Base-by-base conservation (phyloP, 2,797 vertebrate species). In the Lutjanus campechanus region DNA sequence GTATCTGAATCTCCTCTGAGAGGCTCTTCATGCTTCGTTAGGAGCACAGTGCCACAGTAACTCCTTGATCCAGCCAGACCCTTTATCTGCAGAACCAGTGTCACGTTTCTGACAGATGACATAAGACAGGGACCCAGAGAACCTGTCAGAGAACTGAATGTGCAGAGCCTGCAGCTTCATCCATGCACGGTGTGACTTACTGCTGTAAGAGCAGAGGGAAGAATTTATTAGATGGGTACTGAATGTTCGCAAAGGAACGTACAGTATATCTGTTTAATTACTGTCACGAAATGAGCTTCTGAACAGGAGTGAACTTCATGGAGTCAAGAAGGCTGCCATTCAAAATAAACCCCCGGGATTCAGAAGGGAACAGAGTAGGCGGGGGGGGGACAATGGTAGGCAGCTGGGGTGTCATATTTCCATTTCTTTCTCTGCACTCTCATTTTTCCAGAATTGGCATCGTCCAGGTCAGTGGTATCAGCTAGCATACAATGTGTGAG, bases 101-200 rank as follows among this genome's bases (percentile, higher is more conserved):
- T 89, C 85, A 41, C 54, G 66, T 84, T 85, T 67, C 43, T 81
- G 82, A 82, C 61, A 55, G 60, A 80, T 69, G 72, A 84, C 68
- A 81, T 76, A 79, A 73, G 68, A 80, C 74, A 77, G 74, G 15
- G 19, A 86, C 69, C 41, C 54, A 53, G 44, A 55, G 60, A 85
- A 77, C 73, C 72, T 55, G 67, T 74, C 47, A 55, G 66, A 44
- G 55, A 73, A 54, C 29, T 22, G 29, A 36, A 36, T 36, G 29
- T 5, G 29, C 40, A 25, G 65, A 46, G 69, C 79, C 69, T 54
- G 16, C 22, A 80, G 68, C 80, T 82, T 84, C 58, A 40, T 76
- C 44, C 46, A 15, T 20, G 49, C 20, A 47, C 49, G 54, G 4
- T 40, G 0, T 50, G 36, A 73, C 62, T 72, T 69, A 50, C 36